Conservation (phyloP, 30 jellyfish, hydroid and myxozoan species). For the Aurelia sp. region DNA sequence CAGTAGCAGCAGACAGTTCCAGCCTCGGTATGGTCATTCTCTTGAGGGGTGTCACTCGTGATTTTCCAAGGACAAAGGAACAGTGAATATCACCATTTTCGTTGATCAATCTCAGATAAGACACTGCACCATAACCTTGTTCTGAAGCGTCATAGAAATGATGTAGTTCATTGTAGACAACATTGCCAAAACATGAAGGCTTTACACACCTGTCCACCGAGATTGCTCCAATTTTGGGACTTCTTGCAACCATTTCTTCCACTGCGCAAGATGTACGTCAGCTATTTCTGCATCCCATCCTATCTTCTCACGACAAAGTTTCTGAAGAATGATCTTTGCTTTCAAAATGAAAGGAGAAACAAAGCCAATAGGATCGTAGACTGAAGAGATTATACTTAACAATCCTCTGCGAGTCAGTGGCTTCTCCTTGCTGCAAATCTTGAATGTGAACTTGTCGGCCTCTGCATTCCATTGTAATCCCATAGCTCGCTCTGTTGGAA, state of each 20-base stretch:
- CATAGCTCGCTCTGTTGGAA: slow-evolving; percentile 52
- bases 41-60: too few relatives aligned
- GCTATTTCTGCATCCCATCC: slow-evolving; percentile 55
- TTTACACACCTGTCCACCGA: too few relatives aligned
- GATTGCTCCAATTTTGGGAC: too few relatives aligned
- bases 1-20: too few relatives aligned
- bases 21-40: too few relatives aligned
- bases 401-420: slow-evolving; percentile 36
- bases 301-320: not conserved
- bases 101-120: too few relatives aligned
- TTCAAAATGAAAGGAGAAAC: slow-evolving; percentile 30
- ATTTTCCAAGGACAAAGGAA: too few relatives aligned
- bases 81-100: too few relatives aligned
- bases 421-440: not conserved
- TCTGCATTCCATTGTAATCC: slow-evolving; percentile 39
- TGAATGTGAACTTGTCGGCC: not conserved
- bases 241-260: slow-evolving; percentile 45
- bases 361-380: slow-evolving; percentile 67
- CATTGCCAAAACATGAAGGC: too few relatives aligned
- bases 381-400: slow-evolving; percentile 16
- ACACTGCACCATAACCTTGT: too few relatives aligned
- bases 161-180: too few relatives aligned
- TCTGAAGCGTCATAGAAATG: too few relatives aligned
- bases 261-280: not conserved
- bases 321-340: slow-evolving; percentile 47